Evolutionary conservation across 35 echinoderm and acorn worm genomes (phyloP), one percentile per base, ranked within the genome.

Genomic region (Ophiothrix spiculata): DNA sequence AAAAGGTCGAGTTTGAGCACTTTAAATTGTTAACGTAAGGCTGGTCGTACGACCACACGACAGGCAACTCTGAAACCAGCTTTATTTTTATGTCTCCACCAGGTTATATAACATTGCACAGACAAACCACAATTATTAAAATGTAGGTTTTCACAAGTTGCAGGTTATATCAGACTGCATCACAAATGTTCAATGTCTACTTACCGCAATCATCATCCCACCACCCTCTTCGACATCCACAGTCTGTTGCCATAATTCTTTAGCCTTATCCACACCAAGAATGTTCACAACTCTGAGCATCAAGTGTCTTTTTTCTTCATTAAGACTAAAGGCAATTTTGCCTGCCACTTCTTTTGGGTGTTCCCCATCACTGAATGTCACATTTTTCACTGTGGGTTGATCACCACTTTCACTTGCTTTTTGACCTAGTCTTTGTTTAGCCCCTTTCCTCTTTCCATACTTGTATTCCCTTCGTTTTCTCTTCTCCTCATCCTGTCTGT

Each of bases 181-280:
- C n/a, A n/a, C n/a, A n/a, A n/a, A n/a, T n/a, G n/a, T n/a, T n/a
- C n/a, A n/a, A n/a, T n/a, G n/a, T n/a, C n/a, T 31, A 86, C 92
- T 93, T 87, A 97, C 94, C 85, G 64, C 77, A 16, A 87, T 89
- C 94, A 97, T 87, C 90, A 97, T 90, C 36, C 94, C 94, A 1
- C 94, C 94, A 87, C 63, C 60, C 45, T 92, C 80, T 80, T 97
- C 94, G 0, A 90, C 89, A 10, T 97, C 77, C 35, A 75, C 81
- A 0, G 91, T 93, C 40, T 87, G 17, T 36, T 85, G 74, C 87
- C 91, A 97, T 25, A 97, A 23, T 38, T 86, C 39, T 4, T 90
- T 35, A 23, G 87, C n/a, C 64, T 97, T 97, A 32, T 92, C 74
- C 0, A 90, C 84, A 2, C 94, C 94, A 75, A 97, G 84, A 25